phyloP scores from a whole-genome alignment of 2,797 vertebrate species.

The Gephyroberyx darwinii region DNA sequence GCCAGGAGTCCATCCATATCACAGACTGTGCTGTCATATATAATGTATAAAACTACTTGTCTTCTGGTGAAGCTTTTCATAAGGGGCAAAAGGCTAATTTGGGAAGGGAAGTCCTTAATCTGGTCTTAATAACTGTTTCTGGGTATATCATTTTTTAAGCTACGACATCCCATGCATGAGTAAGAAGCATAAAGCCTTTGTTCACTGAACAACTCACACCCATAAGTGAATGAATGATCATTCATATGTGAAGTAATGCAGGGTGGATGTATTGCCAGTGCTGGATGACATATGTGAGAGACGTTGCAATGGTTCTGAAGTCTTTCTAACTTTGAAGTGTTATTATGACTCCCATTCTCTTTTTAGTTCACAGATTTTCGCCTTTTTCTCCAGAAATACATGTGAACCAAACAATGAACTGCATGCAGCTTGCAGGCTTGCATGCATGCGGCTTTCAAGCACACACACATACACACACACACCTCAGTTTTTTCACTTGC shows the following conservation, averaged over 20 bases:
- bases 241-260: conserved; percentile 56
- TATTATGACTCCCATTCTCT: conserved; percentile 48
- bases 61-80: conserved; percentile 34
- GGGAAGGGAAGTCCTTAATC: conserved; percentile 59
- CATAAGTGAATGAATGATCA: conserved; percentile 64
- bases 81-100: conserved; percentile 43
- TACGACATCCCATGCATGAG: conserved; percentile 34
- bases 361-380: conserved; percentile 53
- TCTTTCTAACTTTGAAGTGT: conserved; percentile 46
- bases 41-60: conserved; percentile 40
- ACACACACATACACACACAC: conserved; percentile 20
- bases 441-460: conserved; percentile 23
- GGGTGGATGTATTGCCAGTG: conserved; percentile 46
- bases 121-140: conserved; percentile 54
- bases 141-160: conserved; percentile 36
- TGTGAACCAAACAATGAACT: conserved; percentile 29
- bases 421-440: not conserved
- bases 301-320: conserved; percentile 38
- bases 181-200: conserved; percentile 57
- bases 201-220: conserved; percentile 67
- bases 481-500: conserved; percentile 23
- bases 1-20: conserved; percentile 37
- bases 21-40: conserved; percentile 19
- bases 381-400: conserved; percentile 29
- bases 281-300: conserved; percentile 58